Base-by-base conservation (phyloP, 2,888 invertebrate genomes). In the Lamellibrachia satsuma region DNA sequence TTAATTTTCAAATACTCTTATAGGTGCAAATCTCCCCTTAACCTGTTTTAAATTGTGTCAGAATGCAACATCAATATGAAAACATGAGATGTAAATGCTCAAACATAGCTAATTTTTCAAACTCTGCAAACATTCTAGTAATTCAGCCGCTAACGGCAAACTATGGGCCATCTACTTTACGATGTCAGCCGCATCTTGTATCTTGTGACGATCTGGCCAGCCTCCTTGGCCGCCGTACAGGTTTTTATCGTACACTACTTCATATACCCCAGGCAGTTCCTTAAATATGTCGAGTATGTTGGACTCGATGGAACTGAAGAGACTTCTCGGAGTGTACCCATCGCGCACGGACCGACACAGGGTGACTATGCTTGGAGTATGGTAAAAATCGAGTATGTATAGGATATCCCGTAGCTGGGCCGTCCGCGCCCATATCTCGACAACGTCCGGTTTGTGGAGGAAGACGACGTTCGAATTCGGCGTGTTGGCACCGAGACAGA, bases 271-370 rank as follows among this genome's bases (percentile, higher is more conserved):
- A 22, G 15, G 75, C 75, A 75, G 75, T 6, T 22, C 3, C 15
- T 75, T 75, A 75, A 75, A 75, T 75, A 75, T 75, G 75, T 75
- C 75, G 75, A 75, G 75, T 75, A 75, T 75, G 75, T 22, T 75
- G 75, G 75, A 4, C 75, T 75, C 75, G 75, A 75, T 75, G 75
- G 75, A 22, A 75, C 15, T 22, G 22, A 75, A 75, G 6, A 15
- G 22, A 0, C 22, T 11, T 75, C 75, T 75, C 11, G 75, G 75
- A n/a, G 75, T 75, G 75, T 75, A 75, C 15, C 75, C 75, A 22
- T 75, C 75, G n/a, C 75, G 75, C 22, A 75, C 75, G 75, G 75
- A 75, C 75, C 75, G 75, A 75, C 75, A 75, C 75, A 75, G 15
- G 75, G 75, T 75, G 75, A 75, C 75, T 3, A 75, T 6, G 22